Conservation (phyloP, 2,113 vertebrate genomes). For the Engraulis encrasicolus region DNA sequence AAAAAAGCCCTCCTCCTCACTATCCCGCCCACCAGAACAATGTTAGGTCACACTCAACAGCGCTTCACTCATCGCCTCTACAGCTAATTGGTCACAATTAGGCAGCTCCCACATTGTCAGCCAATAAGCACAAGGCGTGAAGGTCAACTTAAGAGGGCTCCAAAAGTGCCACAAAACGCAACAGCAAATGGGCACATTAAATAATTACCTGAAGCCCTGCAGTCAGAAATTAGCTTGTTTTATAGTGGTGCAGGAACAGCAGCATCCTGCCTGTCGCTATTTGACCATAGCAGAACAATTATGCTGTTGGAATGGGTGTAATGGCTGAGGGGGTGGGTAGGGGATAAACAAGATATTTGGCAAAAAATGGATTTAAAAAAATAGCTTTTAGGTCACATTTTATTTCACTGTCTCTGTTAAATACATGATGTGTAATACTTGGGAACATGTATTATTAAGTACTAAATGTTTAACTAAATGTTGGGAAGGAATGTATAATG, state of each 20-base stretch:
- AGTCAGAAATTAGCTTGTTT: not conserved
- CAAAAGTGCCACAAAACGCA: constrained; percentile 25
- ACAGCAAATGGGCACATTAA: constrained; percentile 25
- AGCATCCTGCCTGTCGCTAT: not conserved
- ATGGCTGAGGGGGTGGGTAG: too few species aligned
- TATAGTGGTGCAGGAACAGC: too few species aligned
- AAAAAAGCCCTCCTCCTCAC: constrained; percentile 18
- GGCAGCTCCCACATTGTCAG: constrained; percentile 29
- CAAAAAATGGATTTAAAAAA: too few species aligned
- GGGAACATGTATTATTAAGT: too few species aligned
- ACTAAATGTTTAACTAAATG: too few species aligned
- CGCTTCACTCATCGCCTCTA: constrained; percentile 18
- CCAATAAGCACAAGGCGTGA: constrained; percentile 27
- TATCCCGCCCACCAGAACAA: constrained; percentile 23
- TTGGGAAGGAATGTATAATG: too few species aligned
- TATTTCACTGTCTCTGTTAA: too few species aligned
- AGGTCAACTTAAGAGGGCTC: constrained; percentile 20
- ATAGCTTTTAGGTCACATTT: too few species aligned
- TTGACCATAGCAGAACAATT: not conserved
- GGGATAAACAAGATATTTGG: too few species aligned
- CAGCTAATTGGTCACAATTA: constrained; percentile 47
- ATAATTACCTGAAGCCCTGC: constrained; percentile 16
- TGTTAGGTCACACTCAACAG: constrained; percentile 39
- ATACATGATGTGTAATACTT: too few species aligned
- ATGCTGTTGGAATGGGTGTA: too few species aligned